Conservation (phyloP, 2,797 vertebrate genomes). For the Syngnathus acus region DNA sequence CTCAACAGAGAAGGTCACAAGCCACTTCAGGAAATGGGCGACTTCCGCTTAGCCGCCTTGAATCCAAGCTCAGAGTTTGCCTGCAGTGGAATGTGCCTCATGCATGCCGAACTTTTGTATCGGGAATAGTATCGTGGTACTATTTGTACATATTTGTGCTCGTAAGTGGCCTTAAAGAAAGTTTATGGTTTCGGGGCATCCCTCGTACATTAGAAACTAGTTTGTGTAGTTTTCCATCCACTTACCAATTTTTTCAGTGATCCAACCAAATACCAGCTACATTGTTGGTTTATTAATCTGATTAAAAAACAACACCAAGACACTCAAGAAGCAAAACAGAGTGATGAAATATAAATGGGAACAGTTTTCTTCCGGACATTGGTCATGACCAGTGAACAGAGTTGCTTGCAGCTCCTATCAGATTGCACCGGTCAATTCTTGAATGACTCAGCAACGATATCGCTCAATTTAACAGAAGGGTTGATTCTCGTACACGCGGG, state of each 20-base stretch:
- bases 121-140: neutral
- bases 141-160: too few species aligned
- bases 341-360: neutral
- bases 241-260: neutral
- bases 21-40: constrained; percentile 68
- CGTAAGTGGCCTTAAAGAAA: too few species aligned
- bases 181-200: too few species aligned
- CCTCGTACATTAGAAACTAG: neutral
- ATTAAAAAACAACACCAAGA: neutral
- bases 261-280: neutral
- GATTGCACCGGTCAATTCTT: constrained; percentile 31
- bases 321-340: neutral
- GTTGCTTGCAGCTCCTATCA: constrained; percentile 25
- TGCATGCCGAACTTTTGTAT: neutral
- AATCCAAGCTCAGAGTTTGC: constrained; percentile 28
- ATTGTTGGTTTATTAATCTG: neutral
- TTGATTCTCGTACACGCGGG: constrained; percentile 11
- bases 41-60: constrained; percentile 64
- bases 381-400: neutral
- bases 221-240: neutral
- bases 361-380: constrained; percentile 20
- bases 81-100: constrained; percentile 2
- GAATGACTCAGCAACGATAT: constrained; percentile 48
- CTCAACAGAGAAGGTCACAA: constrained; percentile 65
- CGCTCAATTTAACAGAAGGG: constrained; percentile 25